Percentiles rank a stretch among this genome's conserved stretches.
phyloP scores from a whole-genome alignment of 2,888 invertebrate genomes.

The Dynastes hyllus region DNA sequence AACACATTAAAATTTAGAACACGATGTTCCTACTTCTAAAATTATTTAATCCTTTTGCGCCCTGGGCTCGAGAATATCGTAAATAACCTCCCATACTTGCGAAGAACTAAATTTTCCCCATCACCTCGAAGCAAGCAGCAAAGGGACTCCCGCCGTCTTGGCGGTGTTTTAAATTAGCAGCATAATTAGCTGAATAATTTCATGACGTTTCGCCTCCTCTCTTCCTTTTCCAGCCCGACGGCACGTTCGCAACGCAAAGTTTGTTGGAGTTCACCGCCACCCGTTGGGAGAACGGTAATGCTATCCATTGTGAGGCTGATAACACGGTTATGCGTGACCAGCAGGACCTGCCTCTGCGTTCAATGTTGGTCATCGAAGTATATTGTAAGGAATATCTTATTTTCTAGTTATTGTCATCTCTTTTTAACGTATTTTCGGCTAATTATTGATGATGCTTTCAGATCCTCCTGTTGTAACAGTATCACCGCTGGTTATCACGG shows the following conservation, averaged over 20 bases:
- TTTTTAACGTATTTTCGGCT: neutral
- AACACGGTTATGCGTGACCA: conserved; percentile 84
- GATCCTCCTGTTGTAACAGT: conserved; percentile 90
- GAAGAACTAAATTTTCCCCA: conserved; percentile 27
- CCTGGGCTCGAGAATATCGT: conserved; percentile 7
- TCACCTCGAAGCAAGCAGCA: neutral
- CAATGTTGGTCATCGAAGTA: conserved; percentile 83
- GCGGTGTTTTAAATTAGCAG: neutral
- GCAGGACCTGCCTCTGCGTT: conserved; percentile 83
- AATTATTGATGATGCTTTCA: conserved; percentile 66
- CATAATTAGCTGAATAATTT: conserved; percentile 50
- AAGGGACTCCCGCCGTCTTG: conserved; percentile 26
- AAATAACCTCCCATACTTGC: neutral
- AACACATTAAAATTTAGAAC: no score
- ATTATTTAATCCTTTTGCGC: no score
- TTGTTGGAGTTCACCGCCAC: conserved; percentile 86
- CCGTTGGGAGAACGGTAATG: conserved; percentile 85
- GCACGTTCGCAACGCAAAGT: conserved; percentile 87
- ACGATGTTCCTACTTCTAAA: no score
- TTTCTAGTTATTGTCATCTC: neutral
- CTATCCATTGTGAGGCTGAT: conserved; percentile 86
- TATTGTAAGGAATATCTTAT: conserved; percentile 81
- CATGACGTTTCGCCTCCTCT: neutral
- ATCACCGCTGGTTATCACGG: conserved; percentile 83
- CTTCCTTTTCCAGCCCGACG: conserved; percentile 76